Base-by-base conservation (phyloP, 2,113 vertebrate genomes). In the Eira barbara region DNA sequence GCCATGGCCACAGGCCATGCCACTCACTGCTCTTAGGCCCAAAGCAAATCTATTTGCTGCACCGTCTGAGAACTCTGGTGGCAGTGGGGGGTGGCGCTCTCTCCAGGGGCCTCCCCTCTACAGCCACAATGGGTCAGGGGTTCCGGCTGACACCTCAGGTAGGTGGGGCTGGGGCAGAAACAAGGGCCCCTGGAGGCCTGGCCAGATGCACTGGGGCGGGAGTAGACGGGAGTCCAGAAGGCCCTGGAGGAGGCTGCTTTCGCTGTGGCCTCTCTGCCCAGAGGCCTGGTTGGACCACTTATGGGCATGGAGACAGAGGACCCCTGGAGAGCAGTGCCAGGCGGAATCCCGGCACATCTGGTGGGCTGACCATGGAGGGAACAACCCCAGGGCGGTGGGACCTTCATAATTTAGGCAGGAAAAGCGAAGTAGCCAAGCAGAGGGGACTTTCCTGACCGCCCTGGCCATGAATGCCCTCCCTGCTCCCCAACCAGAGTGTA, bases 401-500 rank as follows among this genome's bases (percentile, higher is more conserved):
- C n/a, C 21, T 49, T 29, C 27, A 21, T 29, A 21, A 23, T 69
- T 42, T 13, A 79, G 57, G 52, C 23, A 49, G 7, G 34, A 79
- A 55, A 31, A 13, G 39, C 12, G 59, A 79, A 3, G 52, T 11
- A 63, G 3, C 20, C 10, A 7, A 21, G 73, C 36, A 63, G 49
- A 82, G 31, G 25, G 31, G 31, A 14, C 49, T 71, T 47, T 45
- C 74, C n/a, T 10, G 21, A 15, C 27, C 21, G 1, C 9, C 23
- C 47, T 2, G 36, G 65, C 34, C 29, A 0, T 1, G 29, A 39
- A 34, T 1, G 6, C 45, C 27, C 29, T 36, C 2, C 27, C 21
- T 0, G 0, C 1, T 1, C 29, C 34, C 12, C 63, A 52, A 5
- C 61, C 57, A 4, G 59, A n/a, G 13, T 2, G 4, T 12, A 17